Conservation (phyloP, 2,888 invertebrate species). For the Sisyra nigra region DNA sequence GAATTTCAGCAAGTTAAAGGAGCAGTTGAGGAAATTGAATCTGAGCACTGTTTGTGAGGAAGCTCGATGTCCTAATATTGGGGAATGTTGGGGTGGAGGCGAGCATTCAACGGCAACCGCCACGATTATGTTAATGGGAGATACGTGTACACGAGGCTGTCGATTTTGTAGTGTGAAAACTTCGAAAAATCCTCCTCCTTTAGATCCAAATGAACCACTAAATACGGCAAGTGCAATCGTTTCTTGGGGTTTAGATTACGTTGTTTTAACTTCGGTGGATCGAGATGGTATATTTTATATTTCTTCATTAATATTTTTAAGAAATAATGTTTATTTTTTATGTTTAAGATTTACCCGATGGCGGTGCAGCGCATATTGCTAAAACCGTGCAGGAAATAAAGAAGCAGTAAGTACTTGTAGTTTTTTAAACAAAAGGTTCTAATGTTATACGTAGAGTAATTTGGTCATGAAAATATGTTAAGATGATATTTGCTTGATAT, state of each 20-base stretch:
- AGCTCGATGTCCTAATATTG: constrained; percentile 94
- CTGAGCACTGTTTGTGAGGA: constrained; percentile 95
- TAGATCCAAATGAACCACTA: constrained; percentile 77
- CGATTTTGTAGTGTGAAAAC: constrained; percentile 99
- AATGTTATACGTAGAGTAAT: no score
- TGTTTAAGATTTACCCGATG: constrained; percentile 72
- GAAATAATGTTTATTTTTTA: constrained; percentile 4
- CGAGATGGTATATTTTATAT: constrained; percentile 60
- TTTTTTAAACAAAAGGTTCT: no score
- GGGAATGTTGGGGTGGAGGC: constrained; percentile 97
- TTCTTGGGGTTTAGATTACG: constrained; percentile 92
- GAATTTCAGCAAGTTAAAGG: constrained; percentile 71
- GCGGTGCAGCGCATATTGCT: constrained; percentile 87
- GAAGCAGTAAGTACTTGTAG: constrained; percentile 35
- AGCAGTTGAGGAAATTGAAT: constrained; percentile 69
- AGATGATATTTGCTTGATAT: no score
- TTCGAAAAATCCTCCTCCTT: constrained; percentile 70
- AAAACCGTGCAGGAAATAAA: constrained; percentile 82
- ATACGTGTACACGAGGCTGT: constrained; percentile 96
- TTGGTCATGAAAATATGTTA: no score
- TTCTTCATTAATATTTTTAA: constrained; percentile 1
- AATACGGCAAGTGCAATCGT: constrained; percentile 87
- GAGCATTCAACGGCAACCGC: constrained; percentile 93
- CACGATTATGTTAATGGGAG: constrained; percentile 99
- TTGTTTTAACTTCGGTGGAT: constrained; percentile 96